Evolutionary conservation across 2,888 invertebrate species (phyloP), one percentile per base, ranked within the genome.

Genomic region (Lochmaea capreae): DNA sequence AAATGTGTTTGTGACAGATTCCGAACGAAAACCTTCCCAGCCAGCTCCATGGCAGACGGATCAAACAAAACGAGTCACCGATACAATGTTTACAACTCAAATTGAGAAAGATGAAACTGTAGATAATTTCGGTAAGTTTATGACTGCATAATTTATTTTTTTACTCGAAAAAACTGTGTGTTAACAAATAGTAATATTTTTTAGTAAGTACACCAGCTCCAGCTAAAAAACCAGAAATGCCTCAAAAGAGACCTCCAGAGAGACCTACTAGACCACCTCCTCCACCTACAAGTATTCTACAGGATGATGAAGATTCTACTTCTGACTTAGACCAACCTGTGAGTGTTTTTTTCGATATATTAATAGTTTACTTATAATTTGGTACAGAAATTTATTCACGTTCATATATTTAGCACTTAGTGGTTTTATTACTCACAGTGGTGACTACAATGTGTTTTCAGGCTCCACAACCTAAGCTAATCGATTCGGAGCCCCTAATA

Each of bases 21-120:
- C 91, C 0, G 94, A 94, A 83, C 87, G 91, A 0, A 90, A 91
- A 77, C 92, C 93, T 0, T 86, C 90, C 62, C 91, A 93, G 78
- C 91, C 91, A 22, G 92, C 93, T 1, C 93, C 94, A 0, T 96
- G 96, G 95, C 89, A 93, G 69, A 91, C 92, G 11, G 93, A 93
- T 82, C 90, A 91, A 78, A 90, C 90, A 0, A 88, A 87, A 80
- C 86, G 90, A 2, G 84, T 85, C 72, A 88, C 91, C 0, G 89
- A 90, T 76, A 89, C 93, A 0, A 87, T 96, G 1, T 96, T 96
- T 85, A 91, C 93, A 5, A 93, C 94, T 0, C 92, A 92, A 71
- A 86, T 95, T 71, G 96, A 96, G 85, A 92, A 93, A 87, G 95
- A 95, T 76, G 95, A 96, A 86, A 93, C 93, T 81, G 89, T 94